Percentiles rank a stretch among this genome's conserved stretches.
Conservation (phyloP, 2,797 vertebrate genomes). For the Coregonus ussuriensis region DNA sequence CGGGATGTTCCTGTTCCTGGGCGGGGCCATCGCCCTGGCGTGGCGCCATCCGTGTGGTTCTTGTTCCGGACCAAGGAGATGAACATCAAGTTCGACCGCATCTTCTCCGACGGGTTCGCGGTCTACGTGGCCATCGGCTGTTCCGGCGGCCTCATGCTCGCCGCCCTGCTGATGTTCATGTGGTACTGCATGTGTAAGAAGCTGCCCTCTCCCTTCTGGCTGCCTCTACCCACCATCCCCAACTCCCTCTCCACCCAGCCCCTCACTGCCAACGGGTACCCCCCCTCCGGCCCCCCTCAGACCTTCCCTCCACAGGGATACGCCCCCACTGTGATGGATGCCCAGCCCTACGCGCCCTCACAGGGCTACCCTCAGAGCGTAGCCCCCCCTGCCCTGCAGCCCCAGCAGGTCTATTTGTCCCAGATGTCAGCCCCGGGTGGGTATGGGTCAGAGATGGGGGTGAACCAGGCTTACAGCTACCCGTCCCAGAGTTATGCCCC, state of each 20-base stretch:
- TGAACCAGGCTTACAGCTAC: slow-evolving; percentile 72
- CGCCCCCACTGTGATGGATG: slow-evolving; percentile 69
- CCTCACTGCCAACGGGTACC: slow-evolving; percentile 74
- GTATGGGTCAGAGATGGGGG: slow-evolving; percentile 77
- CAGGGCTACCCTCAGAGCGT: slow-evolving; percentile 66
- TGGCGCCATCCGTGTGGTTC: slow-evolving; percentile 92
- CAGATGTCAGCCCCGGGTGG: slow-evolving; percentile 71
- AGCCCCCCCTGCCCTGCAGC: slow-evolving; percentile 36
- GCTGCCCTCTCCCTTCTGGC: too few relatives aligned
- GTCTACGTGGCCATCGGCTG: too few relatives aligned
- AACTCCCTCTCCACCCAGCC: slow-evolving; percentile 72
- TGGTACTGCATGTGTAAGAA: too few relatives aligned
- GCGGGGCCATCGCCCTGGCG: slow-evolving; percentile 83
- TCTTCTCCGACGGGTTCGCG: too few relatives aligned
- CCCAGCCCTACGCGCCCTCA: slow-evolving; percentile 58
- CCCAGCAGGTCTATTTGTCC: slow-evolving; percentile 69
- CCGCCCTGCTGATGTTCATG: too few relatives aligned
- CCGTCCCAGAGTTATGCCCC: slow-evolving; percentile 65
- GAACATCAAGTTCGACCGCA: too few relatives aligned
- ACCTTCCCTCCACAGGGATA: slow-evolving; percentile 68
- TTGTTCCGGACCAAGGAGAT: too few relatives aligned
- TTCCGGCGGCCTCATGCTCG: too few relatives aligned
- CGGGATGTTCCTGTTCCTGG: slow-evolving; percentile 85
- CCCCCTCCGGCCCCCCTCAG: slow-evolving; percentile 72
- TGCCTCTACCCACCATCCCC: too few relatives aligned